Evolutionary conservation across 2,888 invertebrate genomes (phyloP), one percentile per base, ranked within the genome.

Genomic region (Galeruca laticollis): DNA sequence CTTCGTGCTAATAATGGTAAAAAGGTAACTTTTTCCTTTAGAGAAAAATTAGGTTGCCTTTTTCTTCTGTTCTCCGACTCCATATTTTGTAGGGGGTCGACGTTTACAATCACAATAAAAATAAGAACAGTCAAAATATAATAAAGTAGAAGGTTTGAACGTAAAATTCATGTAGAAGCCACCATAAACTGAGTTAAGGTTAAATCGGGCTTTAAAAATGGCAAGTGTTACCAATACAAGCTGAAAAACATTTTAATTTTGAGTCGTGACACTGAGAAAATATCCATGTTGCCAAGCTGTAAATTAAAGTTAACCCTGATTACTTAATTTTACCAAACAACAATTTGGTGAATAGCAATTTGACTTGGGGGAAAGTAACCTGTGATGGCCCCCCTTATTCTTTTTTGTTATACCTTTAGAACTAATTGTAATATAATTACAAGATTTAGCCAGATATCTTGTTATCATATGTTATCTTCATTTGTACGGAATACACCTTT

Each of bases 61-160:
- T 80, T 80, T 80, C 81, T 77, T 77, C 75, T 73, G 73, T 73
- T 74, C 70, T 73, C 76, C 77, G 76, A 76, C 72, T 73, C 75
- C 79, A 82, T 82, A 81, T 80, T 79, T 40, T 40, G 40, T 40
- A 40, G 11, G n/a, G n/a, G n/a, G n/a, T n/a, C n/a, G n/a, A n/a
- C 13, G 40, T 40, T 40, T 13, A 40, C 40, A 40, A 40, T 40
- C n/a, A n/a, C n/a, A 40, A 40, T 40, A 40, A 40, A 13, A 40
- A 40, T 40, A 40, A 40, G 13, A 40, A 40, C 2, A 10, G 40
- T 13, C 40, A 40, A 40, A 40, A 40, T 40, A 40, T 13, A 40
- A 40, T 13, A 40, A 40, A 40, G 13, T 10, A 40, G 13, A 40
- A 40, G 40, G 13, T 40, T 40, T 40, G 40, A 40, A 40, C 40